Evolutionary conservation across 2,888 invertebrate species (phyloP), one percentile per base, ranked within the genome.

Genomic region (Masnerella sp.): DNA sequence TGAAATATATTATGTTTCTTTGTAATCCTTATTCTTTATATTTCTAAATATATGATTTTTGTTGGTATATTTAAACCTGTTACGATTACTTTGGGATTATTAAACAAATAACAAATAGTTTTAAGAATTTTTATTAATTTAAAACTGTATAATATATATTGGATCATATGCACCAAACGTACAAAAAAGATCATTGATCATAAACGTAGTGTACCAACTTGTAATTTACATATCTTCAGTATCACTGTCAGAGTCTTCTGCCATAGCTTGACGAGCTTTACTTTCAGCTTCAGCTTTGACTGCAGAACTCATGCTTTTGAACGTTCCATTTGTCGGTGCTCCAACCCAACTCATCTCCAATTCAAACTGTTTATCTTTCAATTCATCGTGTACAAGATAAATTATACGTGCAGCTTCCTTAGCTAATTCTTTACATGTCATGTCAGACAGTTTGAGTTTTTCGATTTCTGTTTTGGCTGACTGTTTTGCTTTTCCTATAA

Each of bases 381-480:
- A 90, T 87, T 99, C 96, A 85, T 96, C 96, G 80, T 96, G 96
- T 0, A 96, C 96, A 49, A 95, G 88, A 84, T 96, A 96, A 84
- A 96, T 94, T 77, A 96, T 96, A 90, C 96, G 95, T 12, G 98
- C 97, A 25, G 97, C 97, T 90, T 97, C 96, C 86, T 96, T 97
- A 0, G 97, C 93, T 51, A 98, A 88, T 58, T 98, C 96, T 77
- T 92, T 92, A 75, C 94, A 95, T 15, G 92, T 91, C 92, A 98
- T 91, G 71, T 96, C 94, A 14, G 92, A 91, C 73, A 97, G 90
- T 86, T 96, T 97, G 49, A 98, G 89, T 87, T 99, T 99, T 87
- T 99, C 99, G 84, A 99, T 98, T 90, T 99, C 99, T 43, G 99
- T 99, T 90, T 99, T 99, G 0, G 99, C 99, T 40, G 97, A 95